Conservation (phyloP, 1,140 invertebrate genomes). For the Cherax destructor region DNA sequence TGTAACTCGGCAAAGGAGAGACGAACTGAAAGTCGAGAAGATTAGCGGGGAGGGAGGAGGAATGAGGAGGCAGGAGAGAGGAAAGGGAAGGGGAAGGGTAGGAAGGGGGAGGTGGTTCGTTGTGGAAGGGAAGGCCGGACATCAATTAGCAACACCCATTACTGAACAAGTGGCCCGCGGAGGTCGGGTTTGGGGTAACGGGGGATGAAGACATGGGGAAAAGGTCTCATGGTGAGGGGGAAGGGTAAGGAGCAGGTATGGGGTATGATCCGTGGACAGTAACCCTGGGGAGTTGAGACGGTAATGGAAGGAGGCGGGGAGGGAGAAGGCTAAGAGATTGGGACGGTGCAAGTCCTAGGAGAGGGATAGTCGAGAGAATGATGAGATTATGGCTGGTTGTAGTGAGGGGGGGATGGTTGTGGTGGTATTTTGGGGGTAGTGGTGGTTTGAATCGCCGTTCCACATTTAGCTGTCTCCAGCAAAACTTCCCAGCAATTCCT, state of each 20-base stretch:
- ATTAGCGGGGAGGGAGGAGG: neutral
- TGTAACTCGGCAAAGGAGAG: neutral
- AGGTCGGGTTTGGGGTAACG: neutral
- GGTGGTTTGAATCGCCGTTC: no score
- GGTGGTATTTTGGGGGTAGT: no score
- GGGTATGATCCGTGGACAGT: neutral
- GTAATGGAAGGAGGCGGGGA: neutral
- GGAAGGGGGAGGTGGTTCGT: neutral
- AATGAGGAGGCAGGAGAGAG: neutral
- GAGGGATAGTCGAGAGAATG: neutral
- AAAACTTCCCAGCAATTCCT: no score
- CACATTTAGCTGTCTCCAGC: no score
- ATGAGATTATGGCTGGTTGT: neutral
- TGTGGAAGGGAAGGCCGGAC: neutral
- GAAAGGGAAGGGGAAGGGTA: neutral
- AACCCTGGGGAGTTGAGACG: neutral
- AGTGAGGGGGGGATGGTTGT: no score
- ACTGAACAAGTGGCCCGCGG: conserved; percentile 36
- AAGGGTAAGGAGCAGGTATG: no score
- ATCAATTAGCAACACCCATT: conserved; percentile 40
- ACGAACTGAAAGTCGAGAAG: neutral
- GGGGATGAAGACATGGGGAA: neutral
- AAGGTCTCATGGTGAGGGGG: no score
- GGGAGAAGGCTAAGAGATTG: neutral
- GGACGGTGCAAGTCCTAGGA: no score